Evolutionary conservation across 1,140 invertebrate genomes (phyloP), one percentile per base, ranked within the genome.

Genomic region (Lordiphosa mommai): DNA sequence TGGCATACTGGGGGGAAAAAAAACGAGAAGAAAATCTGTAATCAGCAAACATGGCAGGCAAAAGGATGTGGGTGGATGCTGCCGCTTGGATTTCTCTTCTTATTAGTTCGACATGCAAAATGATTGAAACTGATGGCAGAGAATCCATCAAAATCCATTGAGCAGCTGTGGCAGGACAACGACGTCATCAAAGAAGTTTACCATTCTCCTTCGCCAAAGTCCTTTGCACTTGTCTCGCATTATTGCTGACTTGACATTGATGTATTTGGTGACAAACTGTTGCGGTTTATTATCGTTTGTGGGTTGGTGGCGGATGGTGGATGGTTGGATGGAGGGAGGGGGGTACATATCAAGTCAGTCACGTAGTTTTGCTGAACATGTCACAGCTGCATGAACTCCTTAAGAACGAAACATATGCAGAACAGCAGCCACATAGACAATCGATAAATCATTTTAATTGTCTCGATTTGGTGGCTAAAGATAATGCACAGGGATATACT

Each of bases 221-320:
- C 10, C 16, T 10, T 10, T 4, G 6, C 55, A 40, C 51, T 52
- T 52, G 55, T 61, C 48, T 48, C 50, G 50, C 64, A 58, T 74
- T 72, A 72, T 73, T 69, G 70, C 61, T 37, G 57, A 56, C 46
- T 61, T 84, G 77, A 82, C 77, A 84, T 82, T 82, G 77, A 82
- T 82, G 77, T 77, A 82, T 82, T 74, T 82, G 77, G 77, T 82
- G 77, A 82, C 77, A 82, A 82, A 82, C 77, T 84, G 64, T 67
- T 67, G 63, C 64, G 63, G 64, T 67, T 67, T 67, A 67, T 67
- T 67, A 67, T 59, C 63, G 38, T 59, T 59, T 51, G 61, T 46
- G 14, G 20, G 17, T 13, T 1, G 17, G 33, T 27, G 47, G 33
- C 8, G 29, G 43, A 6, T 10, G n/a, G 2, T 9, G 9, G 3